These are phyloP conservation scores for Neosalanx taihuensis DNA, from an alignment of 2,797 vertebrate genomes.

Conservation along the genomic window DNA sequence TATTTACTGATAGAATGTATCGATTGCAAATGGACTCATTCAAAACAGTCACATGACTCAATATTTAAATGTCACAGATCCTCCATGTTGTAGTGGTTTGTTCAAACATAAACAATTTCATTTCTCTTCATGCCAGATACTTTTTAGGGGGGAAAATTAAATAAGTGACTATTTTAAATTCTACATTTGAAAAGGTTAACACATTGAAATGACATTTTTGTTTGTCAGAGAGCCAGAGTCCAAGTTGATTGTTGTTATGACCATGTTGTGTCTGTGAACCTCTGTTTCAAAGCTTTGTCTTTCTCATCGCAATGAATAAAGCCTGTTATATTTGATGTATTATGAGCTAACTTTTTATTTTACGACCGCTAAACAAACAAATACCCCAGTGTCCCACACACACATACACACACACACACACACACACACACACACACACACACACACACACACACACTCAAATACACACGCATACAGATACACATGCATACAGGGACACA, in stretches of 20 bases:
- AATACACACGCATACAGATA: no score
- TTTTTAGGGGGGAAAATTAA: not conserved
- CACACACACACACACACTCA: no score
- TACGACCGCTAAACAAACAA: no score
- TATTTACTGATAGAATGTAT: no score
- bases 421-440: not conserved
- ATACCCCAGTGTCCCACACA: no score
- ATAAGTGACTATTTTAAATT: not conserved
- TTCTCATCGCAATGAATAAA: slow-evolving; percentile 21
- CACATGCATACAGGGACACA: no score
- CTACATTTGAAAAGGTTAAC: not conserved
- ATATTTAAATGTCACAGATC: no score
- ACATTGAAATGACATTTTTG: not conserved
- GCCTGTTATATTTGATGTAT: slow-evolving; percentile 1
- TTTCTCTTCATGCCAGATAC: no score
- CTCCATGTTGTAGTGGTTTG: no score
- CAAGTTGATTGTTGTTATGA: not conserved
- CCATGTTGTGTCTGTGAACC: not conserved
- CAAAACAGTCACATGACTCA: no score
- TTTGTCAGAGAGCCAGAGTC: not conserved
- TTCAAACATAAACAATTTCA: no score
- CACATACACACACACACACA: not conserved
- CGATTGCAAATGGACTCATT: no score
- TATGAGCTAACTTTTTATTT: not conserved
- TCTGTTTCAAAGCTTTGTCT: not conserved